Conservation (phyloP, 1,140 invertebrate genomes). For the Marisa cornuarietis region DNA sequence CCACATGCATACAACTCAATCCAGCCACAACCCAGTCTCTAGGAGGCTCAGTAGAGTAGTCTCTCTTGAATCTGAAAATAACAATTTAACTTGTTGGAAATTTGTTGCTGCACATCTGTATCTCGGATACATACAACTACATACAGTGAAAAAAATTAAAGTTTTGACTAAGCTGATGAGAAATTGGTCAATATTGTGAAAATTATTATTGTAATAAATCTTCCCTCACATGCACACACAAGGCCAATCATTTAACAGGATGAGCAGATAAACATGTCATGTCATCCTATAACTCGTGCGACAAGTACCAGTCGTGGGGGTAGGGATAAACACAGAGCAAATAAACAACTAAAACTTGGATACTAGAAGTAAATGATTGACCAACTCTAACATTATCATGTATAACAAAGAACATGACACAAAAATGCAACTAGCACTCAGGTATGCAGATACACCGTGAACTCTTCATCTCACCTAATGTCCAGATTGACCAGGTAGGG, state of each 20-base stretch:
- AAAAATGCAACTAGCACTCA: not conserved
- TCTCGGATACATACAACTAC: not conserved
- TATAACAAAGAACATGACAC: not conserved
- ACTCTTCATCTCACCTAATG: not conserved
- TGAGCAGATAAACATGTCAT: not conserved
- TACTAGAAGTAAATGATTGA: no score
- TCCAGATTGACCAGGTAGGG: slow-evolving; percentile 19
- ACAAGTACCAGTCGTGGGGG: no score
- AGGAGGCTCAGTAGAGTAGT: slow-evolving; percentile 8
- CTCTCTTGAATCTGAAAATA: slow-evolving; percentile 13
- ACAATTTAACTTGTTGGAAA: not conserved
- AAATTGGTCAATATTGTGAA: not conserved
- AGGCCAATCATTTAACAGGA: not conserved
- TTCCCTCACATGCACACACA: not conserved
- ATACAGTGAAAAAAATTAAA: not conserved
- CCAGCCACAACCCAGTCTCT: slow-evolving; percentile 6
- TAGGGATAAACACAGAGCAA: no score
- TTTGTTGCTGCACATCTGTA: not conserved
- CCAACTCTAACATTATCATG: not conserved
- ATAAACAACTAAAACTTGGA: not conserved
- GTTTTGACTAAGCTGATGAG: not conserved
- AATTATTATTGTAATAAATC: not conserved
- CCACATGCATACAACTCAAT: slow-evolving; percentile 1
- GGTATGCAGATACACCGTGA: not conserved
- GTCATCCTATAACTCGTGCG: no score